Conservation (phyloP, 2,888 invertebrate species). For the Zygothrica quintamaculata region DNA sequence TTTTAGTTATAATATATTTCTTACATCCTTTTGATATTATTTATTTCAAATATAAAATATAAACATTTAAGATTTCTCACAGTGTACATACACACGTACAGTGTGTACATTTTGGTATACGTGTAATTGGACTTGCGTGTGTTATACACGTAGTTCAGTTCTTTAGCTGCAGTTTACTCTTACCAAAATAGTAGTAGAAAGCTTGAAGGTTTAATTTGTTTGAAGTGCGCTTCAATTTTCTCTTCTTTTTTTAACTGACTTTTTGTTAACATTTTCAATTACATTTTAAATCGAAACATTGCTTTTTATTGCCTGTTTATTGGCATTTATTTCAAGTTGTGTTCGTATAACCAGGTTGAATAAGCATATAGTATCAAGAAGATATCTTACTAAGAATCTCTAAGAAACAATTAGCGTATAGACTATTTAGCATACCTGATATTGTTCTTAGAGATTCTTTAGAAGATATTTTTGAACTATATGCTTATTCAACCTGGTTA, state of each 20-base stretch:
- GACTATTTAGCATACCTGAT: too few relatives aligned
- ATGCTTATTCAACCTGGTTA: too few relatives aligned
- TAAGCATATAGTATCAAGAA: too few relatives aligned
- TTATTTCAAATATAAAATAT: too few relatives aligned
- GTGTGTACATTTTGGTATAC: constrained; percentile 13
- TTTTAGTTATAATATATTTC: too few relatives aligned
- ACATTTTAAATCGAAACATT: constrained; percentile 18
- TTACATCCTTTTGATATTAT: background rate
- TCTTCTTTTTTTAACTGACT: constrained; percentile 32
- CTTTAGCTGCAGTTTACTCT: constrained; percentile 33
- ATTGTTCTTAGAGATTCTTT: background rate
- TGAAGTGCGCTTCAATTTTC: constrained; percentile 66
- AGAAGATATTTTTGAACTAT: too few relatives aligned
- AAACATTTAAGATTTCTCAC: too few relatives aligned
- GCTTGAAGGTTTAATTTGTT: constrained; percentile 78
- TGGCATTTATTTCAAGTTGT: too few relatives aligned
- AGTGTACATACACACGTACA: constrained; percentile 11
- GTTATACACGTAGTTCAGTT: constrained; percentile 55
- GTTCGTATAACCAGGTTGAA: too few relatives aligned
- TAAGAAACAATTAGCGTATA: too few relatives aligned
- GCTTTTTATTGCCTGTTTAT: too few relatives aligned
- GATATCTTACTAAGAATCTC: background rate
- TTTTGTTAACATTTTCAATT: constrained; percentile 31
- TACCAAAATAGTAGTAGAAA: constrained; percentile 32
- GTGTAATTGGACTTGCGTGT: constrained; percentile 65